Evolutionary conservation across 2,113 vertebrate genomes (phyloP), one percentile per base, ranked within the genome.

Genomic region (Chloebia gouldiae): DNA sequence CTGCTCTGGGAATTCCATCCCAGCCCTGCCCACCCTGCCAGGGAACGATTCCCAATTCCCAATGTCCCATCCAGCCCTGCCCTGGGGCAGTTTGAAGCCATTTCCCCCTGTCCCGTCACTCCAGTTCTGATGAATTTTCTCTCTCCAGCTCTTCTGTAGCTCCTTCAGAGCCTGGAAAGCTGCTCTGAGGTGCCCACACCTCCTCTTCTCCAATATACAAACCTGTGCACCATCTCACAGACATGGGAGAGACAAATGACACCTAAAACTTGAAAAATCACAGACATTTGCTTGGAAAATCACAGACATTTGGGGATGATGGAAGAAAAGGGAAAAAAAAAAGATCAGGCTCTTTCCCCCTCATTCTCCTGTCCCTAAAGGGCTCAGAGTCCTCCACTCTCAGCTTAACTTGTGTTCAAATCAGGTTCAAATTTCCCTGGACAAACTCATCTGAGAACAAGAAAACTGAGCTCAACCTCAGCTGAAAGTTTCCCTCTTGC

Each of bases 1-100:
- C 75, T 40, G 8, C 50, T 35, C 57, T 66, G 86, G 60, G 4
- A 4, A 86, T 2, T 5, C 83, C 1, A 3, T 1, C 0, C 63
- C 61, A 76, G 70, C 1, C n/a, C 57, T 63, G 0, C 27, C 8
- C 72, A 69, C 24, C 21, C 42, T 65, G 1, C 7, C 86, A 88
- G 22, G 31, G 35, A 50, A 42, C 42, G 59, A 81, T 66, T 65
- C 37, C 59, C 50, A 1, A 56, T 56, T 56, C 12, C 59, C 51
- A 7, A 33, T 0, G 11, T 28, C 59, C 59, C 27, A 37, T 0
- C 35, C 3, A 35, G 0, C 21, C 31, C n/a, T n/a, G 16, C 21
- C 21, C n/a, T 70, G 17, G 35, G 51, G 5, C 57, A 64, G 0
- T 39, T 0, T 1, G 31, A 10, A 64, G 18, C 44, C 42, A 42